Base-by-base conservation (phyloP, 2,797 vertebrate genomes). In the Phataginus tricuspis region DNA sequence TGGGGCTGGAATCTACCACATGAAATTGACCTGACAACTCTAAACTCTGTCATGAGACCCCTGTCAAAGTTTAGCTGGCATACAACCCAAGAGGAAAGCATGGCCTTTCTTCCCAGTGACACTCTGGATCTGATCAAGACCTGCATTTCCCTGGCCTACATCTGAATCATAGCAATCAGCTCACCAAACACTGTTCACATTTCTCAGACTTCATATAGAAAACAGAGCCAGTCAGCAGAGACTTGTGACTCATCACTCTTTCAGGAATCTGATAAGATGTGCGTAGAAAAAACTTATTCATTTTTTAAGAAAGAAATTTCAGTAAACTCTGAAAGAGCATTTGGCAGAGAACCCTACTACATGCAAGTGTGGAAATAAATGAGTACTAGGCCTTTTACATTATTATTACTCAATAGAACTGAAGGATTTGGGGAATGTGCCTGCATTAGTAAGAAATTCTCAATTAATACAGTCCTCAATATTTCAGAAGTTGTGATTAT, bases 391-490 rank as follows among this genome's bases (percentile, higher is more conserved):
- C 6, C 34, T 89, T 93, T 82, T 86, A 39, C 10, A 94, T 69
- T 80, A 80, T 91, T 94, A 86, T 72, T 86, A 75, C 55, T 68
- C 4, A 95, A 79, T 21, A 83, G 9, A 96, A 88, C 6, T 34
- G 74, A 92, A 91, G 55, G 95, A 82, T 37, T 31, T 27, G 59
- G 86, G 27, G 29, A 94, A 66, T 78, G 5, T 72, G 7, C 78
- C 90, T 86, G 77, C 10, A 72, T 85, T 75, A 95, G 42, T 68
- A 78, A 94, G 78, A 91, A 95, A 78, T 91, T 61, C 37, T 42
- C 77, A 94, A 51, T 88, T 61, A 85, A 53, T 15, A 79, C 0
- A 72, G 53, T 69, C 55, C 39, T 88, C 57, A 80, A 23, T 53
- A 78, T 72, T 95, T 75, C 34, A 92, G 39, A 94, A 57, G 74